Evolutionary conservation across 1,140 invertebrate genomes (phyloP).

Genomic region (Hormaphis cornu): DNA sequence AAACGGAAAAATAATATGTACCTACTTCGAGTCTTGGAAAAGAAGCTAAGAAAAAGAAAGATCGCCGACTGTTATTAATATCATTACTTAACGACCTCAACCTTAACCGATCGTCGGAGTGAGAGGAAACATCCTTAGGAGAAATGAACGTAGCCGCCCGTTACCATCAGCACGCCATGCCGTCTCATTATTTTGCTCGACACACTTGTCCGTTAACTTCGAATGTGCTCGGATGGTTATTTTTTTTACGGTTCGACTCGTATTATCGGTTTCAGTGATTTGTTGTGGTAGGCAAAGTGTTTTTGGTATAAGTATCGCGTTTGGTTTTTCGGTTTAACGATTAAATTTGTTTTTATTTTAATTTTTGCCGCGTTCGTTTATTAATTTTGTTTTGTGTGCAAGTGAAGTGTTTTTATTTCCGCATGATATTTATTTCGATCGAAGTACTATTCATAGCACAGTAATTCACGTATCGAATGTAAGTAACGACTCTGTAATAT

Average conservation of each 20-base stretch:
- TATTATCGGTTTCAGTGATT: neutral
- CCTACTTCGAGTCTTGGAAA: no score
- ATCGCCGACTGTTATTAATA: neutral
- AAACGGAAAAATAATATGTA: no score
- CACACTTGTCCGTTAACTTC: slow-evolving; percentile 23
- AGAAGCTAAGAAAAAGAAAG: slow-evolving; percentile 14
- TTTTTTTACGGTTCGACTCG: neutral
- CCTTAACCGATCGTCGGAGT: slow-evolving; percentile 22
- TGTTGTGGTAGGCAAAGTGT: neutral
- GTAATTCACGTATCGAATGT: neutral
- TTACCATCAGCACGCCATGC: neutral
- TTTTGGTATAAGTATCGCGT: neutral
- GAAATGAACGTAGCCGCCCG: neutral
- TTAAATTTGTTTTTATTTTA: neutral
- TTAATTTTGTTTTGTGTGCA: neutral
- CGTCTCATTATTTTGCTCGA: slow-evolving; percentile 16
- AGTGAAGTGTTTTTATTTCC: neutral
- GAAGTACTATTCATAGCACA: neutral
- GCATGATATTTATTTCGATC: neutral
- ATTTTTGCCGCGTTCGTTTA: neutral
- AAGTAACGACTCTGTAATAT: neutral
- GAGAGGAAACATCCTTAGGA: slow-evolving; percentile 17
- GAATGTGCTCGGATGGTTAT: neutral
- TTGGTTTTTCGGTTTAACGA: neutral
- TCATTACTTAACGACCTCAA: slow-evolving; percentile 27